Base-by-base conservation (phyloP, 2,113 vertebrate genomes). In the Thymallus thymallus region DNA sequence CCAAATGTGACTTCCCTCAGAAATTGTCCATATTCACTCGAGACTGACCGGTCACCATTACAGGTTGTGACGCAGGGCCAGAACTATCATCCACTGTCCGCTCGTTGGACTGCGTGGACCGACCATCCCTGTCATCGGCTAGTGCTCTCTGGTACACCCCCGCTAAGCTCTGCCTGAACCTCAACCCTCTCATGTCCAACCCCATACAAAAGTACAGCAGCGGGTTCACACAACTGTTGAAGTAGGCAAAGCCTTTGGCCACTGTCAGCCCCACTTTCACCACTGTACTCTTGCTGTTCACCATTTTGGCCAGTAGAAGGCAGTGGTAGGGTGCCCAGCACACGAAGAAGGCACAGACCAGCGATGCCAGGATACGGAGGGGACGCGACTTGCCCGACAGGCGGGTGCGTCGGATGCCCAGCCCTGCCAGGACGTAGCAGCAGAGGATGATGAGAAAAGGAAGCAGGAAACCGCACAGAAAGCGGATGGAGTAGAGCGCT, bases 181-280 rank as follows among this genome's bases (percentile, higher is more conserved):
- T 78, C 14, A 5, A 51, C 0, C 81, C 82, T 29, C 76, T 87
- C 30, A 80, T 66, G 0, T 91, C 78, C 68, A 92, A 74, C 12
- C 93, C 93, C 87, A 93, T 90, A 83, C 86, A 93, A 88, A 94
- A 93, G 77, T 94, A 95, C 64, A 95, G 13, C 72, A 94, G 23
- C 0, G 94, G 94, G 82, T 94, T 95, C 32, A 90, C 82, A 1
- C 93, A 94, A 78, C 94, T 94, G 86, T 94, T 94, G 12, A 94
- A 91, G 41, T 88, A 94, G n/a, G 93, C 93, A 0, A 93, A 5
- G 1, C 81, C 80, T 1, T 80, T 89, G 0, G 89, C 88, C 16
- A 92, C 0, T 0, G 92, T 88, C 0, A 89, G 76, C 75, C 90
- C 91, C 0, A 92, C 18, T 48, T 90, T 91, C 75, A 93, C 73